Conservation (phyloP, 2,113 vertebrate genomes). For the Oryzias woworae region DNA sequence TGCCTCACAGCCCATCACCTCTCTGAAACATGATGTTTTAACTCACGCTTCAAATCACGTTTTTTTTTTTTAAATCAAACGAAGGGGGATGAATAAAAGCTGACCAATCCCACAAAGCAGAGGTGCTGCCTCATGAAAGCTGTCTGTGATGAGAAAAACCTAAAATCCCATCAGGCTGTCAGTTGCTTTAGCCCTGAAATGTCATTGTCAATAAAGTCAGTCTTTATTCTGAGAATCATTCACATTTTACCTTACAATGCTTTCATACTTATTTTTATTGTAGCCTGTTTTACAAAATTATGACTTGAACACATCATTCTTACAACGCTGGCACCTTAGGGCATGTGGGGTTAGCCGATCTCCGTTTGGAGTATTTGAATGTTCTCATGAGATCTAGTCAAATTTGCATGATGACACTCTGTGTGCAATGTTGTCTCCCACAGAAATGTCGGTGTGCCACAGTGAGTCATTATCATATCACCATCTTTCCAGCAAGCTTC, state of each 20-base stretch:
- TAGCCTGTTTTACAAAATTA: background rate
- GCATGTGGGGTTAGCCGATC: constrained; percentile 1
- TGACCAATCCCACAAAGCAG: too few relatives aligned
- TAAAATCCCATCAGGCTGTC: too few relatives aligned
- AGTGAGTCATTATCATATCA: constrained; percentile 53
- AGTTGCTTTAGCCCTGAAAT: too few relatives aligned
- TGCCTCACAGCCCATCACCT: too few relatives aligned
- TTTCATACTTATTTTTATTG: background rate
- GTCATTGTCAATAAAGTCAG: too few relatives aligned
- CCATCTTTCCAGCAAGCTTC: constrained; percentile 56
- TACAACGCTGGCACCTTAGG: background rate
- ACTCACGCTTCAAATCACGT: too few relatives aligned
- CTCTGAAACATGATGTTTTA: too few relatives aligned
- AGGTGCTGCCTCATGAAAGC: too few relatives aligned
- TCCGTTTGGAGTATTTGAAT: constrained; percentile 2
- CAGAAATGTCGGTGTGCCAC: constrained; percentile 35
- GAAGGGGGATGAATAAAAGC: too few relatives aligned
- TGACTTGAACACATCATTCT: background rate
- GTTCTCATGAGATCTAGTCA: constrained; percentile 9
- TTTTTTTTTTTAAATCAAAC: too few relatives aligned
- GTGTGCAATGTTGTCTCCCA: constrained; percentile 26
- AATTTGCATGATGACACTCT: constrained; percentile 26
- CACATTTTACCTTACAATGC: background rate
- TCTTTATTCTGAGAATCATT: background rate
- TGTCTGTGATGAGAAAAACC: too few relatives aligned